Percentiles rank a stretch among this genome's conserved stretches.
Evolutionary conservation across 2,888 invertebrate genomes (phyloP).

Genomic region (Mesorhabditis belari): DNA sequence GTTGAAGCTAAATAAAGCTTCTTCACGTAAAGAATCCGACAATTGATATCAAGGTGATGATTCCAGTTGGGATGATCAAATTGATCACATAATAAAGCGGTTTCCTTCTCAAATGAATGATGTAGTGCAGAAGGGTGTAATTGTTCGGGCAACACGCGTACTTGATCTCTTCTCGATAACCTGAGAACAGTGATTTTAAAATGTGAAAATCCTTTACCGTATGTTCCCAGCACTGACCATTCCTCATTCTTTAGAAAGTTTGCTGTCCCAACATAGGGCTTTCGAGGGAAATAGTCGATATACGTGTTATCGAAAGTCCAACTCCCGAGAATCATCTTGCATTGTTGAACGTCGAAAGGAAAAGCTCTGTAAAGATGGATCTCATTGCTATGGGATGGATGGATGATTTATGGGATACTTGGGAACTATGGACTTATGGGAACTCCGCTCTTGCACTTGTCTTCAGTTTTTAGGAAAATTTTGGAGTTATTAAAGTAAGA

Average conservation of each 20-base stretch:
- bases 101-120: constrained; percentile 28
- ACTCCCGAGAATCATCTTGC: constrained; percentile 36
- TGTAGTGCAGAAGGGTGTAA: constrained; percentile 38
- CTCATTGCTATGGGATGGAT: neutral
- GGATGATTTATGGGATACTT: neutral
- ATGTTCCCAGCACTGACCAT: constrained; percentile 39
- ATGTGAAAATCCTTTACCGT: constrained; percentile 13
- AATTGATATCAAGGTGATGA: constrained; percentile 54
- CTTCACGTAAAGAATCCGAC: constrained; percentile 54
- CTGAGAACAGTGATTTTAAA: constrained; percentile 9
- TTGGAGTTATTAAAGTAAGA: too few relatives aligned
- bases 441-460: neutral
- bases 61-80: constrained; percentile 48
- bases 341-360: constrained; percentile 39
- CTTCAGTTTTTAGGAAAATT: neutral
- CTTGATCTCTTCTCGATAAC: constrained; percentile 30
- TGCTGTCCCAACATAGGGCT: constrained; percentile 33
- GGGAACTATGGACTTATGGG: neutral
- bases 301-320: constrained; percentile 46
- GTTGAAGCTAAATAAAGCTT: too few relatives aligned
- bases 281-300: constrained; percentile 42
- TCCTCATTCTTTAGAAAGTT: constrained; percentile 47
- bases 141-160: constrained; percentile 44
- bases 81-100: constrained; percentile 41
- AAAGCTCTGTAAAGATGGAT: constrained; percentile 15